Evolutionary conservation across 1,140 invertebrate species (phyloP).

Genomic region (Brachionus calyciflorus): DNA sequence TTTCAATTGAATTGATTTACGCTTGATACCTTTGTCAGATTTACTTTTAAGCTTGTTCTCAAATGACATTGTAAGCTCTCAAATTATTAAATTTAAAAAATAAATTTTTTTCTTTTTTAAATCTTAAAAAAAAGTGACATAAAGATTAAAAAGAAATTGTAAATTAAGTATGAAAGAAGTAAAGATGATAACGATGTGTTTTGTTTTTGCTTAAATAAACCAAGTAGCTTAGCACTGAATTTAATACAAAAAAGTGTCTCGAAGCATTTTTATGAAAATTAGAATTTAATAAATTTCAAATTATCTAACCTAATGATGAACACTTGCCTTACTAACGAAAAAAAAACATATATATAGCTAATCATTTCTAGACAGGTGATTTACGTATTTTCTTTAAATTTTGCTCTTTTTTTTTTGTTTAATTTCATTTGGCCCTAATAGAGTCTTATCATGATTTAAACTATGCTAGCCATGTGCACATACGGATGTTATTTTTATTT

Average conservation of each 20-base stretch:
- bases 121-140: neutral
- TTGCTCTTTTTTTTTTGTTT: no score
- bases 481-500: constrained; percentile 31
- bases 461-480: constrained; percentile 26
- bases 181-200: constrained; percentile 18
- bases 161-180: neutral
- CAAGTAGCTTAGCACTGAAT: no score
- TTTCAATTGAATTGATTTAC: constrained; percentile 21
- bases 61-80: neutral
- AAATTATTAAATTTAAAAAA: neutral
- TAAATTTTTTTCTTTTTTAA: neutral
- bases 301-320: neutral
- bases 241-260: neutral
- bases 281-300: neutral
- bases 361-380: constrained; percentile 40
- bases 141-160: constrained; percentile 1
- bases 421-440: no score
- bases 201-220: no score
- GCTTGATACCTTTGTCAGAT: neutral
- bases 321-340: neutral
- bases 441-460: constrained; percentile 35
- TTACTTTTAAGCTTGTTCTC: neutral
- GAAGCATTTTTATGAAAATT: constrained; percentile 11
- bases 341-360: constrained; percentile 9
- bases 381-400: constrained; percentile 7